Evolutionary conservation across 2,797 vertebrate genomes (phyloP), one percentile per base, ranked within the genome.

Genomic region (Knipowitschia caucasica): DNA sequence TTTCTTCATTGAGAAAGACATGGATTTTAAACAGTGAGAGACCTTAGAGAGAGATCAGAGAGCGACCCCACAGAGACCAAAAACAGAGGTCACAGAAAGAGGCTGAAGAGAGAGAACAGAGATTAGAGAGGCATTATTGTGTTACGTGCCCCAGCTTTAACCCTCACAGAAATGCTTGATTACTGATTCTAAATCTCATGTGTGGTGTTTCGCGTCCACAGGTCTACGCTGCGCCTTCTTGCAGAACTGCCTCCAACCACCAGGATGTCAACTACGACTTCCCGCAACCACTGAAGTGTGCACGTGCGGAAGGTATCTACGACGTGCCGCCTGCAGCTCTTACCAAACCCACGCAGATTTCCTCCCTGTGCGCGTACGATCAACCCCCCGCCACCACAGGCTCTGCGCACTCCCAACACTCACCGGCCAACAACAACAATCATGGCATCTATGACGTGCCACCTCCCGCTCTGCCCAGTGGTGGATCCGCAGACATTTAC

Each of bases 261-360:
- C 86, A 91, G 67, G 94, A 94, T 72, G 91, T 93, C 7, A 83
- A 89, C 34, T 93, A 95, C 24, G 94, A 95, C 59, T 94, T 95
- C 72, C 93, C 93, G 0, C 87, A 93, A 77, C 86, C 93, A 0
- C 64, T 88, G 52, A 93, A 90, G 54, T 29, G 8, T 5, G 81
- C 81, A 35, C 89, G 88, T 52, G 84, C 86, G 1, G 94, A 98
- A 75, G 93, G 92, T 1, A 83, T 94, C n/a, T 99, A 99, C 20
- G 95, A 98, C 50, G 82, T 95, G 18, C 96, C 94, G 10, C 95
- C 94, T 0, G 54, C 92, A 1, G 60, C 69, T 43, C 47, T 86
- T 46, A 50, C 83, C 81, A 95, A 93, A 80, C 50, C 81, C n/a
- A 11, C 63, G 0, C 65, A 47, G 29, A 70, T 61, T 50, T 67